Base-by-base conservation (phyloP, 2,888 invertebrate species). In the Silvanus unidentatus region DNA sequence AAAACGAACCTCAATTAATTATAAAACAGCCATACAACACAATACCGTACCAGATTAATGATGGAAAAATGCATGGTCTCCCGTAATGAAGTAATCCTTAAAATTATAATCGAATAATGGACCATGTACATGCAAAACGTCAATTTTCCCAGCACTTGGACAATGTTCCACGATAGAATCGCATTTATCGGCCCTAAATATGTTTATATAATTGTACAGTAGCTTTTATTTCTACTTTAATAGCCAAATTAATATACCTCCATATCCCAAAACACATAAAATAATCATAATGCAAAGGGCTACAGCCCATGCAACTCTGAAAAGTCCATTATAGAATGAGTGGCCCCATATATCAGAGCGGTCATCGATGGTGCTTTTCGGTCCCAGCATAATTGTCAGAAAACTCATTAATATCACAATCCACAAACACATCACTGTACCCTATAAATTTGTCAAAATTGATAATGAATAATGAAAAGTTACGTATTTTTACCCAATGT, bases 101-200 rank as follows among this genome's bases (percentile, higher is more conserved):
- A 12, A 16, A 37, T n/a, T 2, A 37, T 37, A 9, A 37, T 6
- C 4, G 37, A 3, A 37, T 37, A 37, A 37, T 37, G 37, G 5
- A 37, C 37, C 2, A 37, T 37, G 16, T 37, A 37, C 37, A 37
- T 37, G 16, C 37, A 37, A 16, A 15, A 37, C 2, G 37, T 15
- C n/a, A 37, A 16, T 37, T 37, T 37, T 4, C 16, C 16, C 3
- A 37, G 4, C 3, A 37, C 15, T 16, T 37, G 37, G 3, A 37
- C 9, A 6, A 37, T 16, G 3, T 14, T 4, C 15, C 10, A 12
- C 16, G 37, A 37, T 9, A 37, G 12, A 10, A 37, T 11, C 5
- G 16, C 3, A 37, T 37, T 37, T 9, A 37, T 16, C 3, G 37
- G 37, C 3, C 37, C 37, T 37, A 16, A n/a, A n/a, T n/a, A n/a